phyloP scores from a whole-genome alignment of 1,140 invertebrate species.

The Pollicipes pollicipes region DNA sequence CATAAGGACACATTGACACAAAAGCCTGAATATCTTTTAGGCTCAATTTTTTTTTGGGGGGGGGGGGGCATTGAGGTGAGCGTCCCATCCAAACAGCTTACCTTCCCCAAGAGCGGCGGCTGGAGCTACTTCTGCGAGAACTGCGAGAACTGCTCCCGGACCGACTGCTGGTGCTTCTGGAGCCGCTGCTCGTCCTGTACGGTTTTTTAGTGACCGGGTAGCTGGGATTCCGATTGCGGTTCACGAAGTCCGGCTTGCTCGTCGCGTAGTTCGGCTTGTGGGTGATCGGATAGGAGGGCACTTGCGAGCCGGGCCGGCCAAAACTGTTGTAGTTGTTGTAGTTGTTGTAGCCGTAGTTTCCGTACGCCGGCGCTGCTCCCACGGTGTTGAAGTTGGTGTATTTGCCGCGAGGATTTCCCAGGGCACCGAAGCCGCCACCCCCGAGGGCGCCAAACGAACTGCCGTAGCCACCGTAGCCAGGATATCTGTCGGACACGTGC shows the following conservation, averaged over 20 bases:
- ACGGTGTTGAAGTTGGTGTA: neutral
- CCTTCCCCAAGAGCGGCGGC: no score
- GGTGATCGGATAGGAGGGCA: neutral
- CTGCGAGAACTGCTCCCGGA: no score
- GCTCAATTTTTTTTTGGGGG: no score
- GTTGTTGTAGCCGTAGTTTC: neutral
- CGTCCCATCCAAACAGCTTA: no score
- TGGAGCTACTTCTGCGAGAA: no score
- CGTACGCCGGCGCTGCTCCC: neutral
- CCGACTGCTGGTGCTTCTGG: no score
- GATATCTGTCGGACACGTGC: neutral
- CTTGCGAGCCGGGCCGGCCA: neutral
- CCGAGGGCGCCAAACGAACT: neutral
- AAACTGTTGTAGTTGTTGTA: neutral
- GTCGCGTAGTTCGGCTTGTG: constrained; percentile 3
- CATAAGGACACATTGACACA: no score
- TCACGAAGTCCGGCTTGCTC: neutral
- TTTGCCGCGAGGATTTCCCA: neutral
- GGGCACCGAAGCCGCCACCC: neutral
- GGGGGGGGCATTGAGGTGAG: no score
- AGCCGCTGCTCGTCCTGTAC: no score
- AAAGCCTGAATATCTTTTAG: no score
- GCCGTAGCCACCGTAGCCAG: neutral
- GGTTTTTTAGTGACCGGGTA: neutral
- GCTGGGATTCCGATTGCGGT: neutral